Base-by-base conservation (phyloP, 2,113 vertebrate species). In the Pituophis catenifer region DNA sequence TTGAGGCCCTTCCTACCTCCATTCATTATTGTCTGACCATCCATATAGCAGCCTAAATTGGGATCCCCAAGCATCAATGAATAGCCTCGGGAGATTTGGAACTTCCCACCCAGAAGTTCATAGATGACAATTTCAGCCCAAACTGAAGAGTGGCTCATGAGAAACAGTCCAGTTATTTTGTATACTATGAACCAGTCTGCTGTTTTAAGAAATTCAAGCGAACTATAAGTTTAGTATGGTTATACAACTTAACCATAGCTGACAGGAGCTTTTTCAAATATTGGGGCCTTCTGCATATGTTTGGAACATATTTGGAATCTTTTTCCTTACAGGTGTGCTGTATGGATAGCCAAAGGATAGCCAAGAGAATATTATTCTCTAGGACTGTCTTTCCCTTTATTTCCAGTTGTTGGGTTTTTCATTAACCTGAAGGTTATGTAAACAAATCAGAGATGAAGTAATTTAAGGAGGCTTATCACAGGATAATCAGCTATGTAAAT, bases 401-500 rank as follows among this genome's bases (percentile, higher is more conserved):
- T 86, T 89, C 38, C n/a, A 19, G 52, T 92, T 93, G 29, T 87
- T 93, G 13, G 53, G 23, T 57, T 87, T 93, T 87, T 90, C 48
- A 90, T 90, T 89, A 65, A 90, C 50, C 81, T 87, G 57, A 33
- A 65, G 88, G 65, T 90, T 90, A 24, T 87, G 75, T 87, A 90
- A 90, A 90, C 33, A 90, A 58, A 65, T 90, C 50, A 44, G n/a
- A 54, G 57, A 65, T 44, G 48, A 90, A 90, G 55, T 93, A 58
- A 90, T 21, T 87, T 87, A 90, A 90, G 24, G 57, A 57, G 81
- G n/a, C 15, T 90, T 90, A 62, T 86, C 15, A 54, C 57, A 86
- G 48, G 75, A 90, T 54, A 93, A 86, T 65, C 57, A 90, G 44
- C 89, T 57, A 55, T 65, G 75, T 87, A 87, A 90, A 90, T 90